Percentiles rank a stretch among this genome's conserved stretches.
phyloP scores from a whole-genome alignment of 2,113 vertebrate genomes.

The Mastomys coucha region DNA sequence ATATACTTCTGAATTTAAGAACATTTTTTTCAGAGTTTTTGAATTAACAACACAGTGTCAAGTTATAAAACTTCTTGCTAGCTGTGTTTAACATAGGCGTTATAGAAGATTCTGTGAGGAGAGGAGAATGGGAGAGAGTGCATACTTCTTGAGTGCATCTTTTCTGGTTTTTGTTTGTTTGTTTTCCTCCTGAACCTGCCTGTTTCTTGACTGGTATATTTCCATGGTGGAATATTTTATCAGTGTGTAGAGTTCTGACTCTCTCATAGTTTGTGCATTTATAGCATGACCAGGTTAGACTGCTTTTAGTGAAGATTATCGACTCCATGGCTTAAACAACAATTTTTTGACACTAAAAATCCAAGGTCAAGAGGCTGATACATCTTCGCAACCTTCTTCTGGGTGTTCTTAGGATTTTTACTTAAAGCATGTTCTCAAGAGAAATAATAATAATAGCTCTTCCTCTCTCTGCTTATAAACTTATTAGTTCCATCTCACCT shows the following conservation, averaged over 20 bases:
- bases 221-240: neutral
- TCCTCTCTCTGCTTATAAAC: neutral
- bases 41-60: neutral
- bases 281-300: too few species aligned
- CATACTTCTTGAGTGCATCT: neutral
- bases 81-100: neutral
- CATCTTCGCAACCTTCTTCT: neutral
- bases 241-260: neutral
- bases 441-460: neutral
- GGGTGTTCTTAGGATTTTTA: too few species aligned
- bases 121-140: fast-evolving
- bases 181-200: neutral
- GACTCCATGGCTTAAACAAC: neutral
- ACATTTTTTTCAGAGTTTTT: neutral
- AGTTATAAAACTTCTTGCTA: neutral
- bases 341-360: neutral
- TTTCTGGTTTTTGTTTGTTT: too few species aligned
- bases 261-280: neutral
- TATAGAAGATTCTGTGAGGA: neutral
- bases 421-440: too few species aligned
- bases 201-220: neutral
- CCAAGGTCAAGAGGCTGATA: neutral
- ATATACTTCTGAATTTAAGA: neutral
- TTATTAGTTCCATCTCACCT: too few species aligned
- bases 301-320: neutral